Conservation (phyloP, 2,113 vertebrate genomes). For the Bubo scandiacus region DNA sequence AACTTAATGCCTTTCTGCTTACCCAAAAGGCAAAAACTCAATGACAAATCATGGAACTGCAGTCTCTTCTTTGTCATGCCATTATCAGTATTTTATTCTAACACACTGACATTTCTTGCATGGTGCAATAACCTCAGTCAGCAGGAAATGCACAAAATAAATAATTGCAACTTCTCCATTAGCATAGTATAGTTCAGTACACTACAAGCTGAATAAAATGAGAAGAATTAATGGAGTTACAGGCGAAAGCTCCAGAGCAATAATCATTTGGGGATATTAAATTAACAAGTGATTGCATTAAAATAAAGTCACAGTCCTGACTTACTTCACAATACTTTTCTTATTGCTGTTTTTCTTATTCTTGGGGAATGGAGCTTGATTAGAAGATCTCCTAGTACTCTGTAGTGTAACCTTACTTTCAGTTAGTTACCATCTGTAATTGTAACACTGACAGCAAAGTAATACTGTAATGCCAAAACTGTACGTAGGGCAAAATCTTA, state of each 20-base stretch:
- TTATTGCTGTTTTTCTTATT: background rate
- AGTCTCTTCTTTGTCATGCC: background rate
- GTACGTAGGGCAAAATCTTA: background rate
- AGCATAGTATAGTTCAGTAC: background rate
- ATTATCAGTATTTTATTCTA: slow-evolving; percentile 27
- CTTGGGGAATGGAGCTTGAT: background rate
- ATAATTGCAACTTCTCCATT: slow-evolving; percentile 38
- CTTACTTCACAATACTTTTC: background rate
- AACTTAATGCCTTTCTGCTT: slow-evolving; percentile 10
- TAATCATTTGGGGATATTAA: slow-evolving; percentile 2
- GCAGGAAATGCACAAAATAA: slow-evolving; percentile 52
- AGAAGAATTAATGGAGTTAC: slow-evolving; percentile 27
- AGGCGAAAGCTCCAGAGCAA: slow-evolving; percentile 23
- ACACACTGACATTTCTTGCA: background rate
- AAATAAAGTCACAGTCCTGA: background rate
- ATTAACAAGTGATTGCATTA: slow-evolving; percentile 27
- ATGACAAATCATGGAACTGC: background rate
- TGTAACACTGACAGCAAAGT: background rate
- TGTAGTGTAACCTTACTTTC: background rate
- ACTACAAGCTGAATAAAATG: background rate
- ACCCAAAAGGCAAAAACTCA: background rate
- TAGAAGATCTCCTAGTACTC: background rate
- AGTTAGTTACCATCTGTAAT: background rate
- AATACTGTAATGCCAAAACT: background rate
- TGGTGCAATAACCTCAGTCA: slow-evolving; percentile 27